These are phyloP conservation scores for Hoplostethus atlanticus DNA, from an alignment of 2,797 vertebrate species.

Conservation along the genomic window DNA sequence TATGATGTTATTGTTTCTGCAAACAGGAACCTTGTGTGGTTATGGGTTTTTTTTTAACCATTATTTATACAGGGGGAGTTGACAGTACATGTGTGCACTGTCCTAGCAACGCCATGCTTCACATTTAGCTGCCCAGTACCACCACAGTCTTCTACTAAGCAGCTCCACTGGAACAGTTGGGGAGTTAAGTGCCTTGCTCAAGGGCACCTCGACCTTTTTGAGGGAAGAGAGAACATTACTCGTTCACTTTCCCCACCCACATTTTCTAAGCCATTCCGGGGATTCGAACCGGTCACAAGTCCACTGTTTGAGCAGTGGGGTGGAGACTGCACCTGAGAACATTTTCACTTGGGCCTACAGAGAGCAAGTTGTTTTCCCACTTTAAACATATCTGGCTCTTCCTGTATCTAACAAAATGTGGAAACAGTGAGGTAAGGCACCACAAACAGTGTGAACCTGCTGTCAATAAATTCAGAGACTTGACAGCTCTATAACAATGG, in stretches of 20 bases:
- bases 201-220: too few species aligned
- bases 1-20: conserved; percentile 9
- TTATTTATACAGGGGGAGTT: not conserved
- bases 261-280: too few species aligned
- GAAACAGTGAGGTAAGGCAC: conserved; percentile 51
- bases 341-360: not conserved
- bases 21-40: not conserved
- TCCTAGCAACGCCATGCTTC: conserved; percentile 15
- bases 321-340: not conserved
- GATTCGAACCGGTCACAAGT: too few species aligned
- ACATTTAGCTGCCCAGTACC: conserved; percentile 25
- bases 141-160: conserved; percentile 1
- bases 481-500: conserved; percentile 62
- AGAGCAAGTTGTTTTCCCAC: conserved; percentile 13
- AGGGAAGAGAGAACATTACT: too few species aligned
- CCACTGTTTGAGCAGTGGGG: not conserved
- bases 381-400: conserved; percentile 51
- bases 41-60: not conserved
- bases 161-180: not conserved
- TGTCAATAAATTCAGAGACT: conserved; percentile 52
- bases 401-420: conserved; percentile 57
- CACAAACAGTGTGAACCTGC: conserved; percentile 59
- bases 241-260: too few species aligned
- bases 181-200: too few species aligned
- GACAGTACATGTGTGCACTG: not conserved